Base-by-base conservation (phyloP, 1,140 invertebrate genomes). In the Drosophila lini region DNA sequence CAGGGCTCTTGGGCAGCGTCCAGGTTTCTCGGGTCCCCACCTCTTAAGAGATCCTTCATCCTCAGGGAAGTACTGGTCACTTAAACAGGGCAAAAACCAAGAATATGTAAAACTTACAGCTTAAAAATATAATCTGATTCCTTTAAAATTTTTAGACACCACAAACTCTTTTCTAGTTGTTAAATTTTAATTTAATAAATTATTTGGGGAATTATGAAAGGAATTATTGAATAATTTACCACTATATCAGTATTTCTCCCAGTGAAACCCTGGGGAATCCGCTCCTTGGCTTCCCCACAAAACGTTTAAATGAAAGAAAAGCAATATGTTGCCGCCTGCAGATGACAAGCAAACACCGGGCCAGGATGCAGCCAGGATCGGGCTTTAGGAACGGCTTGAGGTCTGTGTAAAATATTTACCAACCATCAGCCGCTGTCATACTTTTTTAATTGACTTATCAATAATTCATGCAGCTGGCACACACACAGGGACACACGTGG, bases 391-490 rank as follows among this genome's bases (percentile, higher is more conserved):
- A 40, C 52, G 57, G 40, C 74, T 70, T 71, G 75, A 70, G 62
- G 44, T 57, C 52, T 68, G 47, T 65, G 76, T 88, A 74, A 85
- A 85, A 85, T 82, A 74, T 73, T 88, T 82, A 77, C 77, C 75
- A 80, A 61, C 65, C 80, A 77, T 81, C 88, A 83, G 83, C 81
- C 71, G 81, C 88, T 84, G 82, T 91, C 80, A 91, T 91, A 84
- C 80, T 84, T 91, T 91, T 90, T 91, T 91, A 91, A 91, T 91
- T 91, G 88, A 91, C 88, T 91, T 88, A 91, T 89, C 81, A 89
- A 89, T 91, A 89, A 91, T 91, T 91, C 81, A 91, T 91, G 88
- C 65, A 61, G 55, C 67, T 40, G 45, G 32, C 57, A 57, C 40
- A 60, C 45, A 78, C 61, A 81, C n/a, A 15, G 25, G 56, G 16